phyloP scores from a whole-genome alignment of 2,888 invertebrate species.

The Tribolium freemani region DNA sequence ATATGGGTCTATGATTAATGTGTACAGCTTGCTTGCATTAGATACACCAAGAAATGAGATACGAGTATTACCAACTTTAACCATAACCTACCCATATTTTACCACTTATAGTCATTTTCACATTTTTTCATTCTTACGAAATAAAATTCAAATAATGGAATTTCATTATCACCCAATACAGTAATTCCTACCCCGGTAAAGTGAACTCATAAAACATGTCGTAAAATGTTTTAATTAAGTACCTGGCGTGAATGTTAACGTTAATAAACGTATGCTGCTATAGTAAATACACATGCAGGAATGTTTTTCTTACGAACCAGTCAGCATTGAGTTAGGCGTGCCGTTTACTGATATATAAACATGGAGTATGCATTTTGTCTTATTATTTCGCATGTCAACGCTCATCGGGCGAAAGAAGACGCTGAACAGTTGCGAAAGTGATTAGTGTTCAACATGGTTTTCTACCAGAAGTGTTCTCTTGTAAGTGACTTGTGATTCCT shows the following conservation, averaged over 20 bases:
- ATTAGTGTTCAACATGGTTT: constrained; percentile 11
- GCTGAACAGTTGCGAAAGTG: constrained; percentile 14
- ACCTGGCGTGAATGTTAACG: constrained; percentile 51
- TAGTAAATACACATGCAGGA: constrained; percentile 44
- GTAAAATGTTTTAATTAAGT: constrained; percentile 56
- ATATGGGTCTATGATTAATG: neutral
- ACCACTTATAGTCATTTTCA: constrained; percentile 3
- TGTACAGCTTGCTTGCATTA: neutral
- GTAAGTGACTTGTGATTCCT: constrained; percentile 16
- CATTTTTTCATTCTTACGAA: constrained; percentile 19
- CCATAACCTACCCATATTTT: neutral
- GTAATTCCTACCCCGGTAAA: constrained; percentile 37
- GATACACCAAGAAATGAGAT: neutral
- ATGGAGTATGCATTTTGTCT: constrained; percentile 49
- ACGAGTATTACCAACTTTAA: constrained; percentile 1
- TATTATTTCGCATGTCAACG: constrained; percentile 47
- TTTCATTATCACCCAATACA: constrained; percentile 44
- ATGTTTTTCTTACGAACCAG: constrained; percentile 62
- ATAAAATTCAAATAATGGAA: constrained; percentile 26
- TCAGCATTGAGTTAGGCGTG: constrained; percentile 63
- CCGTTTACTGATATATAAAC: constrained; percentile 56
- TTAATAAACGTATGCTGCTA: constrained; percentile 51
- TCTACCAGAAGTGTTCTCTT: neutral
- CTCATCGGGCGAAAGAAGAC: constrained; percentile 24
- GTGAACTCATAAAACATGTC: constrained; percentile 54